Conservation (phyloP, 2,888 invertebrate genomes). For the Troides oblongomaculatus region DNA sequence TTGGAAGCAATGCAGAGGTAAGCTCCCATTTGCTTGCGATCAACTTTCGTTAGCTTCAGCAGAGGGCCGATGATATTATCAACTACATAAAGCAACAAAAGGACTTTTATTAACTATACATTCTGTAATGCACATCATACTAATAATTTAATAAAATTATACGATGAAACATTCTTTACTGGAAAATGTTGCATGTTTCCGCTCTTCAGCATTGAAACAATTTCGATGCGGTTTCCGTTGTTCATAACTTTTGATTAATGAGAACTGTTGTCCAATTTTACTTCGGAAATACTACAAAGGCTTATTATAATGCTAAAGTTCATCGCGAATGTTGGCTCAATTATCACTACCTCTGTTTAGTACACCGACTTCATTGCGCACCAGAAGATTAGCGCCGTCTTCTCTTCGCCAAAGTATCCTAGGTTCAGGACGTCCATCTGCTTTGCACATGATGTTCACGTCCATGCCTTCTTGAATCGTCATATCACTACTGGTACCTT, state of each 20-base stretch:
- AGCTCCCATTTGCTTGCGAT: conserved; percentile 86
- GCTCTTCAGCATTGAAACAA: background rate
- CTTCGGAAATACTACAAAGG: background rate
- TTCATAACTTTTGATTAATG: background rate
- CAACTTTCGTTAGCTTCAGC: conserved; percentile 83
- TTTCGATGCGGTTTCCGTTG: background rate
- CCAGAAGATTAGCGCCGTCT: conserved; percentile 79
- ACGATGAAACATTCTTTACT: background rate
- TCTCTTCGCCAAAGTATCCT: conserved; percentile 82
- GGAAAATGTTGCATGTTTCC: background rate
- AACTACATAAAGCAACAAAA: conserved; percentile 51
- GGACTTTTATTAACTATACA: background rate
- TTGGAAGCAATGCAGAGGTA: conserved; percentile 88
- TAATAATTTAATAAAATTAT: background rate
- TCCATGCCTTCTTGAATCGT: conserved; percentile 87
- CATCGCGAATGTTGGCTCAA: background rate
- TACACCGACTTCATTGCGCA: conserved; percentile 70
- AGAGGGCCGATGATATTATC: conserved; percentile 83
- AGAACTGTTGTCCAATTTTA: background rate
- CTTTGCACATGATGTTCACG: conserved; percentile 85
- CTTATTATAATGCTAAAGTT: background rate
- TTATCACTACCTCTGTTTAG: conserved; percentile 60
- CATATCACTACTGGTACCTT: conserved; percentile 87
- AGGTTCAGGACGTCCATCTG: conserved; percentile 86
- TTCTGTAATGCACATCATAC: background rate